Base-by-base conservation (phyloP, 2,113 vertebrate genomes). In the Corvus hawaiiensis region DNA sequence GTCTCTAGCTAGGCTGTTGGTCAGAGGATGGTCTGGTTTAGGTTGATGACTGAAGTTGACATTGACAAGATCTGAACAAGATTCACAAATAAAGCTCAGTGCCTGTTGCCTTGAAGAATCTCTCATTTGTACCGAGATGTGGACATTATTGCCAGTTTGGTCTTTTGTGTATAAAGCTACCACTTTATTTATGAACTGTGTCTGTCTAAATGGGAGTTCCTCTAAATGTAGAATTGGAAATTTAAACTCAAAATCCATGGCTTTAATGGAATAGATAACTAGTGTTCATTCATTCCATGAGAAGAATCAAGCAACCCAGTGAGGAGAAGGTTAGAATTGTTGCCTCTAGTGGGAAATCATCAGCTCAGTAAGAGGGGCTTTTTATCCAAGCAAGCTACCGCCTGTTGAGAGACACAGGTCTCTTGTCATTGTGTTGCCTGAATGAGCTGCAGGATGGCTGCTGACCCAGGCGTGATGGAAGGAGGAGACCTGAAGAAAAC, bases 381-480 rank as follows among this genome's bases (percentile, higher is more conserved):
- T 51, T 56, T 59, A 30, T 13, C 13, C 58, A 28, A 41, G 15
- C 22, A 22, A 14, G 54, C 44, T 52, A 32, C 13, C 0, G 0
- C 23, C 43, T 28, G 20, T 68, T 71, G 37, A 49, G 37, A 62
- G 41, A 19, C 5, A 7, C 5, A 15, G 9, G 6, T 62, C n/a
- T 75, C 30, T 35, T 71, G 56, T 81, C 35, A 8, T 19, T 0
- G 0, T 35, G 30, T 62, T 79, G 66, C 39, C 32, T 39, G 41
- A 37, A 33, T 24, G 35, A 75, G 9, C 52, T 72, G 39, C 27
- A 30, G 61, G 32, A 14, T n/a, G 52, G 37, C 41, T 54, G 35
- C 58, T 69, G 73, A 13, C 22, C 13, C 10, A 13, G 39, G 27
- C 11, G 3, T 35, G 76, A 56, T 0, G 0, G 49, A 17, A 61